Conservation (phyloP, 2,888 invertebrate genomes). For the Stomorhina lunata region DNA sequence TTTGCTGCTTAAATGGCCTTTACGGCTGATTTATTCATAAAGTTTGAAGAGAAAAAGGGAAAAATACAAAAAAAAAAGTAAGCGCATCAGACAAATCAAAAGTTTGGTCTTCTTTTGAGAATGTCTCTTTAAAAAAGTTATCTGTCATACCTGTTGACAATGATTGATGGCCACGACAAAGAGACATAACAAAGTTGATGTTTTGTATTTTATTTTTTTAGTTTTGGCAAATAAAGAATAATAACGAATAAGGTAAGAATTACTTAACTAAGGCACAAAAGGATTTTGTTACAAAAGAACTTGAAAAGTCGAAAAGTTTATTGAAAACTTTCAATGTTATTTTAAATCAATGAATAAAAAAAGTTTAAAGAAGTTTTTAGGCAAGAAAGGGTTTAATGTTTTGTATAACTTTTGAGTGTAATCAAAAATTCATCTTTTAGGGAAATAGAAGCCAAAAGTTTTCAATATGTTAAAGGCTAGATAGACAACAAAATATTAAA, state of each 20-base stretch:
- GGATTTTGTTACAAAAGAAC: constrained; percentile 7
- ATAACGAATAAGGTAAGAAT: neutral
- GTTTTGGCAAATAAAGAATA: neutral
- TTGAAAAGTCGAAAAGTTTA: constrained; percentile 4
- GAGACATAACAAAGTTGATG: constrained; percentile 59
- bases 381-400: too few relatives aligned
- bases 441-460: too few relatives aligned
- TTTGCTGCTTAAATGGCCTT: constrained; percentile 26
- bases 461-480: neutral
- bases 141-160: constrained; percentile 67
- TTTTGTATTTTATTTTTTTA: neutral
- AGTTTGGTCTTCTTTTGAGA: constrained; percentile 23
- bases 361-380: neutral
- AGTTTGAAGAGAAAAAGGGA: neutral
- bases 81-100: constrained; percentile 51
- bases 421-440: too few relatives aligned
- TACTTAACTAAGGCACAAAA: constrained; percentile 2
- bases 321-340: neutral
- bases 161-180: constrained; percentile 65
- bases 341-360: neutral
- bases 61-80: neutral
- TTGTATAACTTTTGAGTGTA: too few relatives aligned
- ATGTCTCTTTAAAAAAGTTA: constrained; percentile 65
- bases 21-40: constrained; percentile 57
- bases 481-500: too few relatives aligned